Evolutionary conservation across 2,888 invertebrate genomes (phyloP).

Genomic region (Pristionchus maxplancki): DNA sequence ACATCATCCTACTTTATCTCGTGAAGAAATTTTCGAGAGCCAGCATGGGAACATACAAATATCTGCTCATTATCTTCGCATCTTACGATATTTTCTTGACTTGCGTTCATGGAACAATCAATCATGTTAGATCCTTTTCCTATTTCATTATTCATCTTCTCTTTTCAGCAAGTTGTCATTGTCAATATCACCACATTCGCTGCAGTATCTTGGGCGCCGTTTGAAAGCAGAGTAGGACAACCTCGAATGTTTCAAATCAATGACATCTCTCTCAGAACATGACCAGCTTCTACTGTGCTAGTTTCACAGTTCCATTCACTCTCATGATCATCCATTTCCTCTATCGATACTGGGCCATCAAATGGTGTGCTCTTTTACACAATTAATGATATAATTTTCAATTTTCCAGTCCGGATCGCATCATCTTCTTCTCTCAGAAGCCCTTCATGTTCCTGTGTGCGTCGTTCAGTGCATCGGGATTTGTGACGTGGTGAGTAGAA

Average conservation of each 20-base stretch:
- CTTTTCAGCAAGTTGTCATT: slow-evolving; percentile 7
- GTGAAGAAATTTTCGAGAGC: not conserved
- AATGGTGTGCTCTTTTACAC: not conserved
- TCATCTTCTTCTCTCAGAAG: not conserved
- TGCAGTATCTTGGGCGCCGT: not conserved
- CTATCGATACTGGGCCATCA: slow-evolving; percentile 37
- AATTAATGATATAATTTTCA: not conserved
- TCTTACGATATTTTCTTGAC: not conserved
- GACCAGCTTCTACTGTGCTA: slow-evolving; percentile 11
- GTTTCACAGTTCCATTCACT: slow-evolving; percentile 26
- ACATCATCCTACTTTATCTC: not conserved
- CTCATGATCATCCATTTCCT: slow-evolving; percentile 33
- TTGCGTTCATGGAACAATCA: not conserved
- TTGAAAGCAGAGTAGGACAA: slow-evolving; percentile 1
- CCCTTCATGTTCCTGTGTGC: not conserved
- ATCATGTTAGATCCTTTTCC: not conserved
- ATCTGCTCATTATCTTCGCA: slow-evolving; percentile 11
- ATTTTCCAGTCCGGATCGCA: not conserved
- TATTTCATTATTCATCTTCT: not conserved
- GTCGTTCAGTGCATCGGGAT: slow-evolving; percentile 10
- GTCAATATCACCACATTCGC: not conserved
- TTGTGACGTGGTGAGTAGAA: slow-evolving; percentile 25
- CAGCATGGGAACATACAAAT: not conserved
- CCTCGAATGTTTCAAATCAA: no score
- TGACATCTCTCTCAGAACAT: not conserved